Evolutionary conservation across 1,140 invertebrate species (phyloP), one percentile per base, ranked within the genome.

Genomic region (Spodoptera frugiperda): DNA sequence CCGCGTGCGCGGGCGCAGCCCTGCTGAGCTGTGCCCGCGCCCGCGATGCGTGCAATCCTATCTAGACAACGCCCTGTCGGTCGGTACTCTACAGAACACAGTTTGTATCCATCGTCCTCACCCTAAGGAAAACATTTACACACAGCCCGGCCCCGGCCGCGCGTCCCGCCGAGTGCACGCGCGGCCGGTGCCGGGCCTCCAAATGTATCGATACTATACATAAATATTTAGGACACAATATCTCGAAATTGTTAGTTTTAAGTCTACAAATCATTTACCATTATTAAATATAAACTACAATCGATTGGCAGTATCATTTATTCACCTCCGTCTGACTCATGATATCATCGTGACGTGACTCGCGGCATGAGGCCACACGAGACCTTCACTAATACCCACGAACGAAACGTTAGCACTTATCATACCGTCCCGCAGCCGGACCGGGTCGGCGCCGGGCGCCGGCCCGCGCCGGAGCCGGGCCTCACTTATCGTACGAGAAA

Each of bases 1-100:
- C 21, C 71, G 39, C 76, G 70, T 33, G 65, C 80, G 80, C 85
- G 80, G 48, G 74, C 46, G 77, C 71, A 68, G 51, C 12, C 59
- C 54, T 21, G 46, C 12, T 70, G 15, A 44, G 72, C 14, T 67
- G 25, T 75, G 25, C 75, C 55, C 78, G 83, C 83, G 77, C 78
- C 63, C 76, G 81, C 78, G 71, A 46, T 78, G 76, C 83, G 77
- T 85, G 85, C 90, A 87, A 86, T 87, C 89, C 90, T 93, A 93
- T 89, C 91, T 91, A 93, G 82, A 87, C 89, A 87, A 85, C 89
- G 87, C 88, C 89, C 91, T 89, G 85, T 93, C 89, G 85, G 84
- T 89, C 90, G 85, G 88, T 92, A 93, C 89, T 86, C 90, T 92
- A 91, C 90, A 89, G 91, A 93, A 91, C 91, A 91, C 91, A 93